Evolutionary conservation across 2,797 vertebrate species (phyloP).

Genomic region (Columba guinea): DNA sequence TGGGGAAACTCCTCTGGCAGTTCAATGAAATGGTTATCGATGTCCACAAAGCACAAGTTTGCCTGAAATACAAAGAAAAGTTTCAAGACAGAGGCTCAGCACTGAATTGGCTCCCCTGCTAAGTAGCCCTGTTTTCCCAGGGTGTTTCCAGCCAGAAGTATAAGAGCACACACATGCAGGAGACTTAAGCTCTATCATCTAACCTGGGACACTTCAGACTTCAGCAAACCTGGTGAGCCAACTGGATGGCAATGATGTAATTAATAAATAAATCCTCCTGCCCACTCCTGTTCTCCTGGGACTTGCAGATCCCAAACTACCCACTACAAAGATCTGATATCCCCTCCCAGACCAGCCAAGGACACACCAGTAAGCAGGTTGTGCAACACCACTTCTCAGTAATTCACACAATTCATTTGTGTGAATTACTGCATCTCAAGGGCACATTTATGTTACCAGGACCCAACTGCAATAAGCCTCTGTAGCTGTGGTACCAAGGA

Average conservation of each 20-base stretch:
- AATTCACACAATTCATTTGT: not conserved
- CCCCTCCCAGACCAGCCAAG: not conserved
- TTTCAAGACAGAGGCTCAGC: not conserved
- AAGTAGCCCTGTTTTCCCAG: not conserved
- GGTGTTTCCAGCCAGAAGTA: not conserved
- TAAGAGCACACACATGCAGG: not conserved
- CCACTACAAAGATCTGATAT: not conserved
- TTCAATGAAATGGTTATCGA: slow-evolving; percentile 94
- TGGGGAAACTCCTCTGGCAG: slow-evolving; percentile 92
- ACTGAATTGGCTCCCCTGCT: not conserved
- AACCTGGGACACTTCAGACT: not conserved
- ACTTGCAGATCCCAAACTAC: not conserved
- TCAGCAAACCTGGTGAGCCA: not conserved
- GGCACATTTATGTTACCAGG: not conserved
- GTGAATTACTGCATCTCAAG: not conserved
- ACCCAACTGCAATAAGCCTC: not conserved
- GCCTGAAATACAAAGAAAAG: slow-evolving; percentile 79
- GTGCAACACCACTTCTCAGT: not conserved
- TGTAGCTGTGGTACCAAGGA: not conserved
- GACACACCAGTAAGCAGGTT: not conserved
- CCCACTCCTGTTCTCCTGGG: not conserved
- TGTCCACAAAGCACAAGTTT: slow-evolving; percentile 97
- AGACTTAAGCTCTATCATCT: not conserved
- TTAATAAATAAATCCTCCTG: not conserved
- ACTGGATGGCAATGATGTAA: not conserved